A percentile compares a stretch with the other conserved stretches of the same genome.
phyloP scores from a whole-genome alignment of 2,888 invertebrate genomes.

The Polydrusus cervinus region DNA sequence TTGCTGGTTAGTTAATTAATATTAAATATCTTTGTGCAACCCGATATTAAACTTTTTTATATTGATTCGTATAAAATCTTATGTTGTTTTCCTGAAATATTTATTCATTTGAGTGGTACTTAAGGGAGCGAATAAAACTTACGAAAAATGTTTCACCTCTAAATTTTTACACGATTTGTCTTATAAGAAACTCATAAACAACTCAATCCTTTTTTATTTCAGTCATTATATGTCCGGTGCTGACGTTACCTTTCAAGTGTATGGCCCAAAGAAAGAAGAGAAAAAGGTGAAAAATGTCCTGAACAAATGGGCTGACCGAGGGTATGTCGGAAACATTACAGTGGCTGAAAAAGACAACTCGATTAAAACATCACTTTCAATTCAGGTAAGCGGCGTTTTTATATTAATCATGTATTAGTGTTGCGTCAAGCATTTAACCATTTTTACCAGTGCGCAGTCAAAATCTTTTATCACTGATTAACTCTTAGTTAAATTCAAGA shows the following conservation, averaged over 20 bases:
- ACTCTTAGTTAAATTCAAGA: no score
- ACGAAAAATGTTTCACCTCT: neutral
- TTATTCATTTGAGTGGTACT: no score
- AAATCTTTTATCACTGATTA: no score
- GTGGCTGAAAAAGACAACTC: slow-evolving; percentile 79
- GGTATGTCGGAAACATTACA: slow-evolving; percentile 60
- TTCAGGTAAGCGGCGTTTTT: slow-evolving; percentile 74
- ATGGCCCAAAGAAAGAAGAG: slow-evolving; percentile 73
- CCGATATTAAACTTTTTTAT: no score
- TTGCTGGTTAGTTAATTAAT: no score
- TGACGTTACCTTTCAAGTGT: slow-evolving; percentile 74
- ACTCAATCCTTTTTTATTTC: slow-evolving; percentile 51
- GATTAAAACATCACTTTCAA: slow-evolving; percentile 78
- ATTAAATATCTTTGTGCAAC: no score
- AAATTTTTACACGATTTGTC: neutral
- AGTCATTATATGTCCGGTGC: slow-evolving; percentile 69
- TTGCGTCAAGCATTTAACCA: no score
- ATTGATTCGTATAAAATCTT: no score
- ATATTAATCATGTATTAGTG: neutral
- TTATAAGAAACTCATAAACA: neutral
- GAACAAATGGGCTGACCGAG: slow-evolving; percentile 60
- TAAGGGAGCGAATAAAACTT: no score
- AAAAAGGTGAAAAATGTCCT: slow-evolving; percentile 72
- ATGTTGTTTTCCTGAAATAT: no score
- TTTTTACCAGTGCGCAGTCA: no score